phyloP scores from a whole-genome alignment of 2,888 invertebrate genomes.

The Himalopsyche anomala region DNA sequence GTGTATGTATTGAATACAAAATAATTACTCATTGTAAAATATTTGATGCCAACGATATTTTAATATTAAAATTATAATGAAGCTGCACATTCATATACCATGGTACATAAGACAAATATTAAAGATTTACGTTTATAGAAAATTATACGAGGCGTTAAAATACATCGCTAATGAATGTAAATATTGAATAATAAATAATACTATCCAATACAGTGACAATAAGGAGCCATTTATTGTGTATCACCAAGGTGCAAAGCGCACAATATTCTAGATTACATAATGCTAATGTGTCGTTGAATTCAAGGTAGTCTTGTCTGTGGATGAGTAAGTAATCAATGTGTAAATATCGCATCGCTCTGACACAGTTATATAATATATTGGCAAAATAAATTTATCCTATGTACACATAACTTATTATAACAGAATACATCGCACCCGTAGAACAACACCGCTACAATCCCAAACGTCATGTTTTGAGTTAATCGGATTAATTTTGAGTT shows the following conservation, averaged over 20 bases:
- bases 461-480: too few species aligned
- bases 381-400: background rate
- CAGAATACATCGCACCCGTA: too few species aligned
- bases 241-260: background rate
- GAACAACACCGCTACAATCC: too few species aligned
- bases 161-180: background rate
- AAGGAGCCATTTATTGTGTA: background rate
- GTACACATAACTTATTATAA: background rate
- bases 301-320: background rate
- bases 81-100: too few species aligned
- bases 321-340: constrained; percentile 11
- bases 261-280: constrained; percentile 1
- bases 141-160: too few species aligned
- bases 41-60: too few species aligned
- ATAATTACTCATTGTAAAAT: too few species aligned
- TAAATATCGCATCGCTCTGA: background rate
- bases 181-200: background rate
- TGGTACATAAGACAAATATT: too few species aligned
- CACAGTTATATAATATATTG: background rate
- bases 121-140: too few species aligned
- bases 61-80: too few species aligned
- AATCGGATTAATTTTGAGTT: too few species aligned
- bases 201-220: background rate
- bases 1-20: too few species aligned
- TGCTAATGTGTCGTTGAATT: background rate